These are phyloP conservation scores for Ichneumon xanthorius DNA, from an alignment of 2,888 invertebrate species.

Conservation along the genomic window DNA sequence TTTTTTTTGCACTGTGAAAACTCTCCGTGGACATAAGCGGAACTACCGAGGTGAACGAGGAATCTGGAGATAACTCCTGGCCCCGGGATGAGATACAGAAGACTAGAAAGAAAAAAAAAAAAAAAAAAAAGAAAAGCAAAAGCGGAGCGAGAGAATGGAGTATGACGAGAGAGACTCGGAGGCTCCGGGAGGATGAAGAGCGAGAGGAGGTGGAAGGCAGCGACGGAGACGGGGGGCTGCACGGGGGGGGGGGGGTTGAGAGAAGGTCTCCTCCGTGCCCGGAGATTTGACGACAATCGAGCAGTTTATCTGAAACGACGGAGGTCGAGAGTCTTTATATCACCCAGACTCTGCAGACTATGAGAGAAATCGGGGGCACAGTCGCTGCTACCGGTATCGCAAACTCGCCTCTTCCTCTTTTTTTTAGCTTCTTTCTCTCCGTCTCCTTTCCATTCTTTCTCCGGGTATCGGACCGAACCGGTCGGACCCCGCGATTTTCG, in stretches of 20 bases:
- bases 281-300: conserved; percentile 70
- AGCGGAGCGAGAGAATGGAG: conserved; percentile 12
- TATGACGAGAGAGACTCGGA: conserved; percentile 49
- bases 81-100: conserved; percentile 44
- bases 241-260: neutral
- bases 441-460: conserved; percentile 15
- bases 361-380: conserved; percentile 47
- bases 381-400: conserved; percentile 47
- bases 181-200: conserved; percentile 28
- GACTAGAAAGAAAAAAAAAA: neutral
- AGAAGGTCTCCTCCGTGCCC: conserved; percentile 33
- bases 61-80: conserved; percentile 54
- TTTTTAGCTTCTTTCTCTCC: neutral
- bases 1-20: conserved; percentile 45
- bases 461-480: conserved; percentile 27
- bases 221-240: neutral
- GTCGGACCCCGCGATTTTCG: conserved; percentile 22
- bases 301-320: conserved; percentile 64
- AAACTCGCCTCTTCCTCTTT: neutral
- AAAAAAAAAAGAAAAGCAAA: conserved; percentile 10
- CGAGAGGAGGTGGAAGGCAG: conserved; percentile 35
- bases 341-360: conserved; percentile 43
- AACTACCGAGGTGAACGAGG: conserved; percentile 55
- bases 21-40: conserved; percentile 49
- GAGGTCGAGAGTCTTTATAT: conserved; percentile 59